Evolutionary conservation across 2,888 invertebrate species (phyloP).

Genomic region (Drosophila merina): DNA sequence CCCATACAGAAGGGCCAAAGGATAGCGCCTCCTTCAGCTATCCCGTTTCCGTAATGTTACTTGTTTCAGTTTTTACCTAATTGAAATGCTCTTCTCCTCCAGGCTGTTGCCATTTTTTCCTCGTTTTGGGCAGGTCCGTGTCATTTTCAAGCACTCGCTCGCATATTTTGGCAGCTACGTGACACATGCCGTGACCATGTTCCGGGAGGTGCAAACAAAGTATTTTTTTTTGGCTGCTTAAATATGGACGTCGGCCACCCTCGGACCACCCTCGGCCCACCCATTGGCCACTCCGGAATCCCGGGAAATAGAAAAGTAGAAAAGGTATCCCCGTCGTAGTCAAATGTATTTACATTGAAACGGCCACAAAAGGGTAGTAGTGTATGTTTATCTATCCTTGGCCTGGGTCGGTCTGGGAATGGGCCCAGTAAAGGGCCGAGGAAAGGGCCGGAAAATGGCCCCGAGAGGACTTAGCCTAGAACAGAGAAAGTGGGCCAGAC

Average conservation of each 20-base stretch:
- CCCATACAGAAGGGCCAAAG: constrained; percentile 5
- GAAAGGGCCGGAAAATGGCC: neutral
- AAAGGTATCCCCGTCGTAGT: constrained; percentile 47
- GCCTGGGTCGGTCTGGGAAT: neutral
- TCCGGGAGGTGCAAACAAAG: constrained; percentile 63
- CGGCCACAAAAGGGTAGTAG: constrained; percentile 52
- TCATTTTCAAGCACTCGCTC: constrained; percentile 61
- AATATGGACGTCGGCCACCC: constrained; percentile 58
- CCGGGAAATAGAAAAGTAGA: constrained; percentile 32
- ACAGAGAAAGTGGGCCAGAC: constrained; percentile 7
- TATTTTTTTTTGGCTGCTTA: constrained; percentile 56
- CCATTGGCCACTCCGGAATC: constrained; percentile 30
- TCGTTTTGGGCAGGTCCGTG: constrained; percentile 29
- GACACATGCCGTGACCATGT: constrained; percentile 58
- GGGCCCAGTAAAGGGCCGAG: no score
- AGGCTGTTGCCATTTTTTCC: constrained; percentile 2
- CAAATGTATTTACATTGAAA: constrained; percentile 63
- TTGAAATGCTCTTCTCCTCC: constrained; percentile 60
- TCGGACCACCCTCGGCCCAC: constrained; percentile 1
- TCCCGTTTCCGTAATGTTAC: constrained; percentile 9
- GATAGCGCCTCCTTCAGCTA: neutral
- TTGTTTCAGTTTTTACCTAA: constrained; percentile 58
- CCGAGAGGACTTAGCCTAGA: neutral
- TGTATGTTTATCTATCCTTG: constrained; percentile 21
- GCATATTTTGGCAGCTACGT: constrained; percentile 68